Conservation (phyloP, 2,888 invertebrate genomes). For the Caenorhabditis sp. region DNA sequence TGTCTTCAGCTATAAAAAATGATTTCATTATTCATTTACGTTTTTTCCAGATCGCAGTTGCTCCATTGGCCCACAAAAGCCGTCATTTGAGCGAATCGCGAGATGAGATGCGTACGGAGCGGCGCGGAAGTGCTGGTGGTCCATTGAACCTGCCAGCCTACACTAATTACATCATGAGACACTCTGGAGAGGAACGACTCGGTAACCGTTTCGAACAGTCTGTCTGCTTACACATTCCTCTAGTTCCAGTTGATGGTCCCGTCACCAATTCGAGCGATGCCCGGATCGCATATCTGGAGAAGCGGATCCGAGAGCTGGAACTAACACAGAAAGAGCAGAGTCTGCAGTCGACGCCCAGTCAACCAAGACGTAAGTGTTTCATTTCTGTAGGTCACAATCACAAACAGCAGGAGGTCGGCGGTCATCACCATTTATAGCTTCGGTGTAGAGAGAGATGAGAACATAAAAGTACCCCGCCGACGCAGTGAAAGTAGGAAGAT, state of each 20-base stretch:
- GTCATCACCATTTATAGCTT: constrained; percentile 1
- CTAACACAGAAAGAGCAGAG: constrained; percentile 44
- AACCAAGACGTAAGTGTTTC: constrained; percentile 52
- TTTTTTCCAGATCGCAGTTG: constrained; percentile 67
- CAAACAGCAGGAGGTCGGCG: constrained; percentile 15
- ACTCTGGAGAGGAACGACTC: constrained; percentile 56
- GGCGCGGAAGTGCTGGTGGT: constrained; percentile 50
- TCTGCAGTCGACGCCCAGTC: constrained; percentile 29
- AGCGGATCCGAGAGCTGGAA: constrained; percentile 58
- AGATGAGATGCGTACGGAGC: constrained; percentile 51
- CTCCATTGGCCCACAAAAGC: constrained; percentile 65
- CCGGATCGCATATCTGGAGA: constrained; percentile 61
- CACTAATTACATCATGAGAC: constrained; percentile 41
- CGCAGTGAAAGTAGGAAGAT: constrained; percentile 39
- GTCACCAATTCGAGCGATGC: constrained; percentile 42
- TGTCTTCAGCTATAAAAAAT: too few species aligned
- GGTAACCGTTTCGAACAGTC: constrained; percentile 26
- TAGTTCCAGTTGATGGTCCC: constrained; percentile 63
- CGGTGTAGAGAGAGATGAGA: not conserved
- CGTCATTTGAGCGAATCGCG: constrained; percentile 56
- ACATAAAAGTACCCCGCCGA: constrained; percentile 25
- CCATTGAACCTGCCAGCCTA: constrained; percentile 54
- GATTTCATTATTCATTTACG: too few species aligned
- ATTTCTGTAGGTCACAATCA: not conserved
- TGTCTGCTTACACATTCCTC: not conserved